Conservation (phyloP, 2,113 vertebrate species). For the Colinus virginianus region DNA sequence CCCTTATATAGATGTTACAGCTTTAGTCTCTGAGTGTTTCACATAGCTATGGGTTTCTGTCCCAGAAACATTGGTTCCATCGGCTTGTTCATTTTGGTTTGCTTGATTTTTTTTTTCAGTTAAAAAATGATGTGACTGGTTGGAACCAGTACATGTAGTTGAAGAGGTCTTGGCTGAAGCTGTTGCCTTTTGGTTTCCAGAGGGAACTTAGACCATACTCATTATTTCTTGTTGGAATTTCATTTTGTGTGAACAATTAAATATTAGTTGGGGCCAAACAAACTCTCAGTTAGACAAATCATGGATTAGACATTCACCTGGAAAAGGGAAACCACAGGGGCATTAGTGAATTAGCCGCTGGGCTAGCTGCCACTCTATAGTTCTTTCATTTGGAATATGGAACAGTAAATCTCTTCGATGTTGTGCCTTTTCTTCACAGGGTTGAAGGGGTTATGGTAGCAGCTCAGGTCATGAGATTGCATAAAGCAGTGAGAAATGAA, state of each 20-base stretch:
- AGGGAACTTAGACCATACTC: neutral
- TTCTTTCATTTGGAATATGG: neutral
- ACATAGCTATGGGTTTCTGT: neutral
- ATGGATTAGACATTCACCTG: neutral
- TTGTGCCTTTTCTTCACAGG: neutral
- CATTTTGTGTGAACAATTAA: neutral
- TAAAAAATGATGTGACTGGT: neutral
- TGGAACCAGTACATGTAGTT: neutral
- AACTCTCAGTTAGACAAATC: neutral
- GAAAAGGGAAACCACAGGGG: neutral
- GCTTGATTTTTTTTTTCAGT: neutral
- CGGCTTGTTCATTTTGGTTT: neutral
- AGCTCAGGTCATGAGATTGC: neutral
- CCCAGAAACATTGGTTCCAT: neutral
- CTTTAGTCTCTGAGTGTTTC: neutral
- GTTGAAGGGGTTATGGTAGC: neutral
- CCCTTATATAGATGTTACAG: neutral
- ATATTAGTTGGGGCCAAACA: neutral
- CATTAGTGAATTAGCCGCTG: neutral
- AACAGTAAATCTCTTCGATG: neutral
- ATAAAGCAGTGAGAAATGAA: neutral
- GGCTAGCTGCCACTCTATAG: neutral
- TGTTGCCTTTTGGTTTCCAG: neutral
- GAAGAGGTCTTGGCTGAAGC: neutral
- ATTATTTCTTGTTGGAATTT: neutral